Conservation (phyloP, 2,113 vertebrate species). For the Oceanodroma tethys region DNA sequence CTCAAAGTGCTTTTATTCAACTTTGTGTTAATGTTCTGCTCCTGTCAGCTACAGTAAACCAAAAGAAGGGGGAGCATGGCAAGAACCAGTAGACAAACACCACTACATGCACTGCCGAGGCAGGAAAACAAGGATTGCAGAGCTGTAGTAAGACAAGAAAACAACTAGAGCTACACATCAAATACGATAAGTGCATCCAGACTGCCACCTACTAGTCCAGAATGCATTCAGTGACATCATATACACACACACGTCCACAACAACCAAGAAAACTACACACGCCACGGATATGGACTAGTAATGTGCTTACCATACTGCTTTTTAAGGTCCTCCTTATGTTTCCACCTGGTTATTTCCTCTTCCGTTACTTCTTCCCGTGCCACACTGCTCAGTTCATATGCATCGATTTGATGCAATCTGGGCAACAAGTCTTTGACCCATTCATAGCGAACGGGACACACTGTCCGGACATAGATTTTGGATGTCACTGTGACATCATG, state of each 20-base stretch:
- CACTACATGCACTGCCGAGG: accelerated
- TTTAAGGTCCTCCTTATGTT: slow-evolving; percentile 81
- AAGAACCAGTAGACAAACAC: neutral
- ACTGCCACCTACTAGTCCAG: neutral
- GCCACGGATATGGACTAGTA: accelerated
- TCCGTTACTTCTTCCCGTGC: slow-evolving; percentile 90
- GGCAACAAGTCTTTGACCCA: slow-evolving; percentile 94
- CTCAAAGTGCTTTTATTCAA: neutral
- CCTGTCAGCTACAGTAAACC: neutral
- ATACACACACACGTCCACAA: accelerated
- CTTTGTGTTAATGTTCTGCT: neutral
- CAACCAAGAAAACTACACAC: accelerated
- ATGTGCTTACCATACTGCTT: slow-evolving; percentile 77
- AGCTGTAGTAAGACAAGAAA: neutral
- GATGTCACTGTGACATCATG: slow-evolving; percentile 92
- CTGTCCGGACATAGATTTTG: slow-evolving; percentile 87
- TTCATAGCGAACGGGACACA: slow-evolving; percentile 91
- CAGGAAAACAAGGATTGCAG: neutral
- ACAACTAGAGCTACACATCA: neutral
- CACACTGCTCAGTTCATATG: slow-evolving; percentile 90
- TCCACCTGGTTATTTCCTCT: slow-evolving; percentile 84
- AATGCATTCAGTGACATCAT: accelerated
- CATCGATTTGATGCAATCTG: slow-evolving; percentile 91
- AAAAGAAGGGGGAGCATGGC: neutral
- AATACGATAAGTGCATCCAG: neutral